Conservation (phyloP, 2,113 vertebrate genomes). For the Caloenas nicobarica region DNA sequence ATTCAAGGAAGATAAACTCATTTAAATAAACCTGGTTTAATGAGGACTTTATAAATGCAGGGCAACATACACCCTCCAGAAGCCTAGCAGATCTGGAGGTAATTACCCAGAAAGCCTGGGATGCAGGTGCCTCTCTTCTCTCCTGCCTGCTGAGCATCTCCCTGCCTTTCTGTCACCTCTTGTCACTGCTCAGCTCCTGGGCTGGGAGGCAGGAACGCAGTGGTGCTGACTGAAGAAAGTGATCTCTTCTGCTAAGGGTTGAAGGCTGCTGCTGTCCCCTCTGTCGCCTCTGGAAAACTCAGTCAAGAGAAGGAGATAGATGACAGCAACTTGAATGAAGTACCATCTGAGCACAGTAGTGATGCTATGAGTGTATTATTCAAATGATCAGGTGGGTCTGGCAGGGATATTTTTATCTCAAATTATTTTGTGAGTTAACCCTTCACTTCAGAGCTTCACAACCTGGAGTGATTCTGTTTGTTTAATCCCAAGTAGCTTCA, state of each 20-base stretch:
- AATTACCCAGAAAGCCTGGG: not conserved
- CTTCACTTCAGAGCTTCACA: not conserved
- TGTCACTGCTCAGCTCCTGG: not conserved
- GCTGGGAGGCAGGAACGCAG: fast-evolving
- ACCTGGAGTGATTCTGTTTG: not conserved
- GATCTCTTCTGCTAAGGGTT: not conserved
- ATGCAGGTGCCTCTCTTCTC: not conserved
- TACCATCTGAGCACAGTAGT: not conserved
- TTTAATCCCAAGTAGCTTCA: not conserved
- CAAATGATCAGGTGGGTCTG: not conserved
- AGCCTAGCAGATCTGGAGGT: not conserved
- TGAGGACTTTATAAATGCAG: not conserved
- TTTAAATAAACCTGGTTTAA: not conserved
- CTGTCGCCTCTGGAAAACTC: not conserved
- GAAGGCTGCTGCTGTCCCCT: not conserved
- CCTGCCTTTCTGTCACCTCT: not conserved
- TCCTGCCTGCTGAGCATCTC: not conserved
- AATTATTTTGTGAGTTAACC: not conserved
- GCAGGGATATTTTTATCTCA: not conserved
- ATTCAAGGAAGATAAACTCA: not conserved
- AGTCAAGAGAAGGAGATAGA: not conserved
- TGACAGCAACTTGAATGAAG: not conserved
- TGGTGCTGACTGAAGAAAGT: not conserved
- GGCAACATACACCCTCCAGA: not conserved
- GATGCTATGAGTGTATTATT: not conserved